Evolutionary conservation across 2,113 vertebrate genomes (phyloP), one percentile per base, ranked within the genome.

Genomic region (Cardinalis cardinalis): DNA sequence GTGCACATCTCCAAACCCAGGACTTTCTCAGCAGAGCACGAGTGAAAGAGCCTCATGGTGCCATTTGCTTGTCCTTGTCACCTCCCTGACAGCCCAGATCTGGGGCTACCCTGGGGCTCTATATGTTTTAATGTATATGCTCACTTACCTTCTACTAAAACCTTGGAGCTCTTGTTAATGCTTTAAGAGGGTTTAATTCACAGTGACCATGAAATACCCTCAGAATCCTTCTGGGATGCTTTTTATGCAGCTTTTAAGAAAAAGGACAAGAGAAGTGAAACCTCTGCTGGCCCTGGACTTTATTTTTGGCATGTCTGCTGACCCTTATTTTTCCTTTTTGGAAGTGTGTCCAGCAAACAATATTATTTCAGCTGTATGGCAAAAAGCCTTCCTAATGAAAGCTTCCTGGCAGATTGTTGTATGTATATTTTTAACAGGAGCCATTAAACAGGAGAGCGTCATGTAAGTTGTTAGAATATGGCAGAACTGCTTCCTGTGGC

Each of bases 1-100:
- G 98, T 99, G 71, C 99, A 99, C 78, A 99, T 99, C 93, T 95
- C 98, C 6, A 99, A 99, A 91, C 98, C 99, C 5, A 99, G 98
- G 97, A 79, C 66, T 81, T 91, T 75, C 13, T 43, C 87, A 28
- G 66, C 36, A 15, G 87, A 91, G 46, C 90, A 93, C 0, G 89
- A 96, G 13, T 90, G 92, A 94, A 68, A 82, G 36, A 36, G 58
- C 79, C 49, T 70, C 2, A 1, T 18, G 14, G 53, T 44, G 68
- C 65, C 70, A 24, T 58, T 69, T 78, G 68, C 83, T 60, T 26
- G 65, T 85, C 64, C 43, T 77, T 48, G 24, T 72, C 74, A 84
- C 72, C 74, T 73, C 34, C 86, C 58, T 18, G 3, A 44, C 58
- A 84, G 78, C 79, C 73, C 80, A 73, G 89, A 36, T 36, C 10